Conservation (phyloP, 2,888 invertebrate genomes). For the Endotricha flammealis region DNA sequence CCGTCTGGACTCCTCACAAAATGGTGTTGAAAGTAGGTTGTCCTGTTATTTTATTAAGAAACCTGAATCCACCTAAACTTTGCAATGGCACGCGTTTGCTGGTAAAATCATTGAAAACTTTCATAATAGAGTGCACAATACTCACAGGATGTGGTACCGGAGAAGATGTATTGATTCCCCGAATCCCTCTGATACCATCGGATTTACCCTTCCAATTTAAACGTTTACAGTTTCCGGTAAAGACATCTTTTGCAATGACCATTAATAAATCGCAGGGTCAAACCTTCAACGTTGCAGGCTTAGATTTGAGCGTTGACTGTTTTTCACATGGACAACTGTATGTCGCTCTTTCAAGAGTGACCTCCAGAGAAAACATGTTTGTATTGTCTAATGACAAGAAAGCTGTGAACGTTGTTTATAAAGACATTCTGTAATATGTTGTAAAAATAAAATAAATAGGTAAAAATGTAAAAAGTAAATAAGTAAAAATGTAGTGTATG, state of each 20-base stretch:
- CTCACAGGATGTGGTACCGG: constrained; percentile 25
- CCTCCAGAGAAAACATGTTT: constrained; percentile 9
- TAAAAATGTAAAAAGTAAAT: no score
- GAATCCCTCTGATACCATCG: constrained; percentile 22
- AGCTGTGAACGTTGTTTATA: background rate
- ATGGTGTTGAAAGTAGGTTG: constrained; percentile 25
- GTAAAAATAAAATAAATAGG: no score
- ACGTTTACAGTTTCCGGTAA: constrained; percentile 21
- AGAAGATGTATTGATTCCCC: constrained; percentile 19
- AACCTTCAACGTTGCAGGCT: constrained; percentile 8
- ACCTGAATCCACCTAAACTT: constrained; percentile 23
- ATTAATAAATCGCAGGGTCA: constrained; percentile 13
- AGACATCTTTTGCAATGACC: constrained; percentile 11
- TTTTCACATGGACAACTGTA: constrained; percentile 14
- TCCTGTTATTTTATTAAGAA: constrained; percentile 24
- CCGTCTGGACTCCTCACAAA: constrained; percentile 20
- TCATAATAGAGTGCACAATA: constrained; percentile 27
- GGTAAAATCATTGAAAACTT: constrained; percentile 23
- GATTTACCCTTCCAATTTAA: constrained; percentile 25
- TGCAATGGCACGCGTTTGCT: constrained; percentile 23
- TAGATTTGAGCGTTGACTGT: constrained; percentile 15
- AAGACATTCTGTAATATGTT: constrained; percentile 12
- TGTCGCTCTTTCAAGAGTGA: constrained; percentile 11
- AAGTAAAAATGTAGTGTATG: no score
- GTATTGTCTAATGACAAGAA: constrained; percentile 7